phyloP scores from a whole-genome alignment of 2,888 invertebrate species.

The Tetranychus piercei region DNA sequence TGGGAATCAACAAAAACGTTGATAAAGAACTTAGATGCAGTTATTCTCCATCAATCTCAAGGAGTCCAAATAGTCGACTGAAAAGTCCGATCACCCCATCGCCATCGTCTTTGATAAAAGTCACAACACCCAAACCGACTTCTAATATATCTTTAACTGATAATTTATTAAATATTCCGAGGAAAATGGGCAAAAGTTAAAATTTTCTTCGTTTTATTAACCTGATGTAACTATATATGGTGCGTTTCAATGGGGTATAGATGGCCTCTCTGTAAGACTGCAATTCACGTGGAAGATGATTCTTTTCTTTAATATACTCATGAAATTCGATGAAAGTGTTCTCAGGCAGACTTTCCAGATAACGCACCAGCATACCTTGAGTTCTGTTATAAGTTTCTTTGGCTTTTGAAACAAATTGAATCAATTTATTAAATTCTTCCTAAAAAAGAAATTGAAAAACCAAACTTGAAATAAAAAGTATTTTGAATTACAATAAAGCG shows the following conservation, averaged over 20 bases:
- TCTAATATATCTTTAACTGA: slow-evolving; percentile 33
- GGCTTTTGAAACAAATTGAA: neutral
- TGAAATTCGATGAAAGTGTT: neutral
- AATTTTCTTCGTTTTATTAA: neutral
- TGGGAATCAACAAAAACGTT: slow-evolving; percentile 40
- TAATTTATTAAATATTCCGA: slow-evolving; percentile 33
- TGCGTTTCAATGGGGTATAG: neutral
- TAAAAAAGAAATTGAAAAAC: neutral
- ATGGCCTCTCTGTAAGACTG: neutral
- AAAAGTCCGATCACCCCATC: slow-evolving; percentile 30
- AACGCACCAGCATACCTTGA: neutral
- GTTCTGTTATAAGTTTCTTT: neutral
- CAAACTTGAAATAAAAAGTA: neutral
- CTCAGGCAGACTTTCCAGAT: neutral
- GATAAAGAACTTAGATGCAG: slow-evolving; percentile 40
- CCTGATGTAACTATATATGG: neutral
- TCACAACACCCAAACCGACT: slow-evolving; percentile 29
- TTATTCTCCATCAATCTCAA: slow-evolving; percentile 37
- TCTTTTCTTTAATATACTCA: neutral
- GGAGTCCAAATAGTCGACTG: neutral
- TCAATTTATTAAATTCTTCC: neutral
- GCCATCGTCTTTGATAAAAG: slow-evolving; percentile 29
- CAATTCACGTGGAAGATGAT: neutral
- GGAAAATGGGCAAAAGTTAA: slow-evolving; percentile 15
- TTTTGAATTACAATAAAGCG: neutral